Evolutionary conservation across 2,797 vertebrate species (phyloP).

Genomic region (Morelia viridis): DNA sequence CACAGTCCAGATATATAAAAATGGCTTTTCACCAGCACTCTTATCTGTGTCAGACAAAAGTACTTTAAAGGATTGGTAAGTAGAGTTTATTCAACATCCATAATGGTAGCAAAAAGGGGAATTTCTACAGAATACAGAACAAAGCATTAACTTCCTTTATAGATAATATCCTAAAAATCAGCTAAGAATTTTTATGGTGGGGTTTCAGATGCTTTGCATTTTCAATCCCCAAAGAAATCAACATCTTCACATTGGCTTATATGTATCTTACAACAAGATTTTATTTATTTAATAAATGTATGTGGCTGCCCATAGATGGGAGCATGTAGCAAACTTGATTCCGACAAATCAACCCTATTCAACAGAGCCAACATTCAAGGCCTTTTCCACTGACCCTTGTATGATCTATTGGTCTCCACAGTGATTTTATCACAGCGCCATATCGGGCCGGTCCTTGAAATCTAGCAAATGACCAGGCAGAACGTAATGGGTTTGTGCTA

Average conservation of each 20-base stretch:
- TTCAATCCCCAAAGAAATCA: neutral
- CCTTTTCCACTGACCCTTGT: neutral
- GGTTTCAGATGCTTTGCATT: neutral
- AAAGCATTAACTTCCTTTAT: neutral
- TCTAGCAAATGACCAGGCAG: neutral
- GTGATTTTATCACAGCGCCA: neutral
- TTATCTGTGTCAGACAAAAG: neutral
- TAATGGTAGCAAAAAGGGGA: neutral
- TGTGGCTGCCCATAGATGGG: neutral
- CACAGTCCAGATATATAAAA: neutral
- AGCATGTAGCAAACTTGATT: neutral
- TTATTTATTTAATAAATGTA: neutral
- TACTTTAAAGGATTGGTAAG: neutral
- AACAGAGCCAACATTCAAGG: neutral
- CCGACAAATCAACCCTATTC: neutral
- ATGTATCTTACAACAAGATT: neutral
- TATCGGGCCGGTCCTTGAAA: neutral
- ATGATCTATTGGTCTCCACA: neutral
- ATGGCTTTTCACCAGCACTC: neutral
- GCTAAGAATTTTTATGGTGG: neutral
- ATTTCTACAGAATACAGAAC: neutral
- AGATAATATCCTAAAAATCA: neutral
- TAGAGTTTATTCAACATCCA: neutral
- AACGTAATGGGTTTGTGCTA: neutral
- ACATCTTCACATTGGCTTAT: neutral